Evolutionary conservation across 2,888 invertebrate genomes (phyloP), one percentile per base, ranked within the genome.

Genomic region (Drosophila yooni): DNA sequence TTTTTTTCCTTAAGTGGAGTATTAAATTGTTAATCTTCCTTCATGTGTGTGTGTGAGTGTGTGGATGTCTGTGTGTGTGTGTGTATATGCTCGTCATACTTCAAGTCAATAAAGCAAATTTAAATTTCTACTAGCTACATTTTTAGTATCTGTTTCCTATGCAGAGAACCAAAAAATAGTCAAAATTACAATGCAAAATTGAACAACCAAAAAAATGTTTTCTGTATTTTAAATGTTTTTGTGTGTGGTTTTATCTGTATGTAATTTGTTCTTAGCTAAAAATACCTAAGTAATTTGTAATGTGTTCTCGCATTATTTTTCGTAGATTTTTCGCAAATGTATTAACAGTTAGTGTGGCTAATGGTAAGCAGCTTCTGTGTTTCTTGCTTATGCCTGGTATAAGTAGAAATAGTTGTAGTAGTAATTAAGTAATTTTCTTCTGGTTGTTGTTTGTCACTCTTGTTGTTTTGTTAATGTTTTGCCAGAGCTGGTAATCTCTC

Each of bases 111-210:
- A 78, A 86, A 86, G 88, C 85, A 88, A 86, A 80, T 82, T 88
- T 52, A 63, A 86, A 90, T 82, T 87, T 87, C 90, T 87, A 87
- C 87, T 87, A 87, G 73, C 87, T 87, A 87, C 83, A 54, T 67
- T 79, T 73, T 74, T 62, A 61, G 73, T 77, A 68, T 74, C 25
- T 60, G 67, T 76, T 72, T 51, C 72, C 67, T 68, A 56, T 34
- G 61, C 53, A 53, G 53, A 70, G 27, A 67, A 63, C 61, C 43
- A n/a, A 72, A 59, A 43, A 50, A 33, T 52, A 50, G 57, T 62
- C 63, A 27, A 63, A 68, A 63, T 40, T 66, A 38, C 68, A 79
- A 70, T 34, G 33, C 38, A 70, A 66, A 57, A 46, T 29, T 50
- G 10, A 38, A 25, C 29, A 54, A 60, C 0, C 36, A 40, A 53